A percentile compares a stretch with the other conserved stretches of the same genome.
Conservation (phyloP, 2,113 vertebrate species). For the Chaetura pelagica region DNA sequence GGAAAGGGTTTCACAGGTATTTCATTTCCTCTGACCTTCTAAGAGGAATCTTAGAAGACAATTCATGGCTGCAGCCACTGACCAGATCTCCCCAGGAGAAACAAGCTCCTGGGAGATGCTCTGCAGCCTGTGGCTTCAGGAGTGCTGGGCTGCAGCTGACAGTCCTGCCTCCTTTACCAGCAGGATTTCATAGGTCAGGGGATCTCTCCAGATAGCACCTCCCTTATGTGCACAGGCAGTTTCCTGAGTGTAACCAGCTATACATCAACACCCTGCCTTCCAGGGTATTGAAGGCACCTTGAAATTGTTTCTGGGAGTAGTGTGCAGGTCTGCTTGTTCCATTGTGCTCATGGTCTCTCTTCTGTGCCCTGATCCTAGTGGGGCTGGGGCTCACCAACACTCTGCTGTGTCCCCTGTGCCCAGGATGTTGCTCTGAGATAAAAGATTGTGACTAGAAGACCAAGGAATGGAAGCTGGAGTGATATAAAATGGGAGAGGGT, state of each 20-base stretch:
- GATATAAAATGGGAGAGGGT: neutral
- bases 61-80: neutral
- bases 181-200: neutral
- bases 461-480: neutral
- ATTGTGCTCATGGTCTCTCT: neutral
- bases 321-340: neutral
- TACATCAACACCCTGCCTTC: neutral
- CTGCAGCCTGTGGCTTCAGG: neutral
- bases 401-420: neutral
- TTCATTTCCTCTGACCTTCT: slow-evolving; percentile 55
- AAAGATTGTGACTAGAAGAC: neutral
- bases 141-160: neutral
- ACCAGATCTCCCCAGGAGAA: neutral
- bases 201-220: neutral
- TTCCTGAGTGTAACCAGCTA: neutral
- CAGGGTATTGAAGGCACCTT: neutral
- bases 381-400: neutral
- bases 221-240: neutral
- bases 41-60: neutral
- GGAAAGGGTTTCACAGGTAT: slow-evolving; percentile 53
- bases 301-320: neutral
- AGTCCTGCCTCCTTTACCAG: neutral
- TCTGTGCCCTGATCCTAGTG: neutral
- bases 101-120: neutral
- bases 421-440: neutral